These are phyloP conservation scores for Meteorus colon DNA, from an alignment of 2,888 invertebrate genomes.

Conservation along the genomic window DNA sequence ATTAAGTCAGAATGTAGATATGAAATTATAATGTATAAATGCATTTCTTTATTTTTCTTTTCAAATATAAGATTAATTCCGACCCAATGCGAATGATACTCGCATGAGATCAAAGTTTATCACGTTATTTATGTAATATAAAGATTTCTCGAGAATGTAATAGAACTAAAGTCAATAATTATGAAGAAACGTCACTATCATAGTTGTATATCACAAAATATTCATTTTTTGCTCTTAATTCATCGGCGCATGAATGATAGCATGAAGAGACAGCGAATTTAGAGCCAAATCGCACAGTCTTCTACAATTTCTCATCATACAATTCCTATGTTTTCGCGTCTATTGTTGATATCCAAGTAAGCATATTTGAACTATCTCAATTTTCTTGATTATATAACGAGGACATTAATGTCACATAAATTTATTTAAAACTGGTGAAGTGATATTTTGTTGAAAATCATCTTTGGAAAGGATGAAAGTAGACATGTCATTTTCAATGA, in stretches of 20 bases:
- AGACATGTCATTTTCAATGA: too few relatives aligned
- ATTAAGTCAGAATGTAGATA: too few relatives aligned
- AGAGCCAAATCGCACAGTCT: neutral
- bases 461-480: too few relatives aligned
- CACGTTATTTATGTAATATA: neutral
- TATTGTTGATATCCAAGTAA: constrained; percentile 38
- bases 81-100: neutral
- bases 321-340: constrained; percentile 21
- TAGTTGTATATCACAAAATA: neutral
- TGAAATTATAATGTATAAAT: too few relatives aligned
- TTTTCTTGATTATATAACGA: too few relatives aligned
- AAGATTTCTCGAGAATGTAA: neutral
- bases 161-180: neutral
- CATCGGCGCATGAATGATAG: neutral
- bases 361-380: neutral
- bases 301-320: neutral
- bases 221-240: neutral
- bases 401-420: too few relatives aligned
- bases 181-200: neutral
- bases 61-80: constrained; percentile 13
- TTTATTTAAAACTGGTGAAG: too few relatives aligned
- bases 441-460: too few relatives aligned
- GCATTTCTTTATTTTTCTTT: too few relatives aligned
- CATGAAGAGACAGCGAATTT: neutral
- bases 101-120: constrained; percentile 32